Evolutionary conservation across 1,140 invertebrate genomes (phyloP).

Genomic region (Orchestia grillus): DNA sequence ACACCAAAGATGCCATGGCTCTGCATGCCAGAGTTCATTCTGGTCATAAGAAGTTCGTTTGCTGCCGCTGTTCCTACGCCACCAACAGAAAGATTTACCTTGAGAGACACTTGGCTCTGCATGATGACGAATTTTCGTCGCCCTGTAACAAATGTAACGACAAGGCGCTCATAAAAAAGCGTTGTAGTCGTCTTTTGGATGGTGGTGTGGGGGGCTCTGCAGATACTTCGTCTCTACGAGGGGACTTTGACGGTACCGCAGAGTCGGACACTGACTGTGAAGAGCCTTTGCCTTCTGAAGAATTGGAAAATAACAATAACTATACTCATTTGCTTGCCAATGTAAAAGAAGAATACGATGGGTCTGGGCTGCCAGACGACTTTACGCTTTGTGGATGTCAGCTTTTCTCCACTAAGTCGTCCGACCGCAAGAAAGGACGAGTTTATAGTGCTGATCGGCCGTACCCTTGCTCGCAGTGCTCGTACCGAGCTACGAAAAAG

Average conservation of each 20-base stretch:
- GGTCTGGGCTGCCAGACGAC: not conserved
- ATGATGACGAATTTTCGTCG: not conserved
- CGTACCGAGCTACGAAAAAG: slow-evolving; percentile 27
- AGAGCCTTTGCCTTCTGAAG: slow-evolving; percentile 13
- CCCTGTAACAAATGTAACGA: slow-evolving; percentile 1
- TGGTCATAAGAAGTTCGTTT: slow-evolving; percentile 38
- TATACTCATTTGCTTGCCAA: not conserved
- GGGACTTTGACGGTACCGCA: not conserved
- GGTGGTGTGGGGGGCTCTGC: not conserved
- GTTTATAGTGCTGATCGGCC: slow-evolving; percentile 36
- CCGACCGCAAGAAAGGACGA: not conserved
- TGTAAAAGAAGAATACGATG: not conserved
- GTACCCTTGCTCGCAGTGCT: slow-evolving; percentile 40
- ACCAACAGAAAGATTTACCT: slow-evolving; percentile 40
- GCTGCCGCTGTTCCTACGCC: slow-evolving; percentile 27
- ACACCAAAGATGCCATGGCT: slow-evolving; percentile 48
- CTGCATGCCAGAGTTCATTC: slow-evolving; percentile 36
- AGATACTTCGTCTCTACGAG: not conserved
- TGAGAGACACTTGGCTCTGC: slow-evolving; percentile 23
- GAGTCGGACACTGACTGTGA: slow-evolving; percentile 2
- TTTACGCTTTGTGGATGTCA: slow-evolving; percentile 20
- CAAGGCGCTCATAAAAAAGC: not conserved
- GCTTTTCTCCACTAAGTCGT: not conserved
- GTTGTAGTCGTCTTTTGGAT: not conserved
- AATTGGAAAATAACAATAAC: slow-evolving; percentile 37